Conservation (phyloP, 2,888 invertebrate species). For the Acleris literana region DNA sequence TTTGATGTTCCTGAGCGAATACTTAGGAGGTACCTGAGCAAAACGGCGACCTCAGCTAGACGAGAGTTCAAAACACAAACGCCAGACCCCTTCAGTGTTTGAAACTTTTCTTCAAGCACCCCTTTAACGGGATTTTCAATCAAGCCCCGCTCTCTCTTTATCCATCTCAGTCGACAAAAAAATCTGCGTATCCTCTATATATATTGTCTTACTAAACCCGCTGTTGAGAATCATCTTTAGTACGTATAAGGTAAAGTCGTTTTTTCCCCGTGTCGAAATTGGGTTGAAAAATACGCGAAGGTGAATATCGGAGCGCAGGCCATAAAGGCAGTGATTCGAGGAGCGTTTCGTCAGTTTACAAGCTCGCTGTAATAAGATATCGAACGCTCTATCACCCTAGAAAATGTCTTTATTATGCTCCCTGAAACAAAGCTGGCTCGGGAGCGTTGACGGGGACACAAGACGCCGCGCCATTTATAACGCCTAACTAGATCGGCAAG, state of each 20-base stretch:
- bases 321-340: constrained; percentile 73
- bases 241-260: constrained; percentile 40
- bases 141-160: constrained; percentile 61
- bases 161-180: constrained; percentile 69
- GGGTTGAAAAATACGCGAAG: constrained; percentile 54
- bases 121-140: constrained; percentile 66
- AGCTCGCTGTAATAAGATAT: constrained; percentile 73
- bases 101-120: constrained; percentile 51
- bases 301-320: constrained; percentile 67
- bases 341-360: constrained; percentile 72
- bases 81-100: constrained; percentile 36
- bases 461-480: constrained; percentile 41
- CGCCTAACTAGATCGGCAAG: constrained; percentile 20
- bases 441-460: constrained; percentile 39
- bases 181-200: constrained; percentile 59
- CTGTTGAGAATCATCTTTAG: constrained; percentile 44
- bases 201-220: constrained; percentile 40
- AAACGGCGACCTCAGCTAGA: constrained; percentile 1
- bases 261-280: constrained; percentile 42
- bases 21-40: background rate
- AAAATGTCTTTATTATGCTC: constrained; percentile 66
- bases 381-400: constrained; percentile 68
- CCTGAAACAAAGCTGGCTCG: constrained; percentile 38
- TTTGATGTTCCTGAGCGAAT: background rate
- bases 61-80: constrained; percentile 29